Percentiles rank a stretch among this genome's conserved stretches.
Conservation (phyloP, 2,113 vertebrate species). For the Poicephalus meyeri region DNA sequence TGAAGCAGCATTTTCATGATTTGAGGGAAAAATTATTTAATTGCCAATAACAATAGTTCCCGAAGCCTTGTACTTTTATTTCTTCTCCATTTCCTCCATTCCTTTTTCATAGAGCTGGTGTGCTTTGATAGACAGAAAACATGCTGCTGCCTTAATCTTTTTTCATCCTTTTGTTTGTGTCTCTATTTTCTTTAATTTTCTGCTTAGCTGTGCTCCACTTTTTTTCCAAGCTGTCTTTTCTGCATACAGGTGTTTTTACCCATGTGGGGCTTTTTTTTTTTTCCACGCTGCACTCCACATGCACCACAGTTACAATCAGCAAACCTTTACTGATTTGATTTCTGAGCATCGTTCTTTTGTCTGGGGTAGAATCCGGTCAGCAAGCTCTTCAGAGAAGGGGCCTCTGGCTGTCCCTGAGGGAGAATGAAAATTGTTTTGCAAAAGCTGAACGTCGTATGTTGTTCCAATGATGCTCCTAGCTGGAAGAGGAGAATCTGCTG, state of each 20-base stretch:
- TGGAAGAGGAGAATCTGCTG: neutral
- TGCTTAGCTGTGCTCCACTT: neutral
- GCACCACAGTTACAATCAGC: neutral
- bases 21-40: neutral
- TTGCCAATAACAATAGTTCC: constrained; percentile 56
- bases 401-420: neutral
- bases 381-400: neutral
- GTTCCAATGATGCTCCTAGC: neutral
- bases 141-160: neutral
- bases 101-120: neutral
- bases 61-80: constrained; percentile 2
- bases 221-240: neutral
- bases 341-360: neutral
- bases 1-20: constrained; percentile 23
- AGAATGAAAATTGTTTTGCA: neutral
- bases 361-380: neutral
- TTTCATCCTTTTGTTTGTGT: neutral
- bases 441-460: neutral
- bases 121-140: neutral
- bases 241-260: neutral
- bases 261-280: neutral
- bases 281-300: neutral
- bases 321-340: neutral
- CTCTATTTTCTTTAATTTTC: neutral
- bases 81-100: constrained; percentile 8